Evolutionary conservation across 2,113 vertebrate genomes (phyloP).

Genomic region (Onychorhynchus coronatus): DNA sequence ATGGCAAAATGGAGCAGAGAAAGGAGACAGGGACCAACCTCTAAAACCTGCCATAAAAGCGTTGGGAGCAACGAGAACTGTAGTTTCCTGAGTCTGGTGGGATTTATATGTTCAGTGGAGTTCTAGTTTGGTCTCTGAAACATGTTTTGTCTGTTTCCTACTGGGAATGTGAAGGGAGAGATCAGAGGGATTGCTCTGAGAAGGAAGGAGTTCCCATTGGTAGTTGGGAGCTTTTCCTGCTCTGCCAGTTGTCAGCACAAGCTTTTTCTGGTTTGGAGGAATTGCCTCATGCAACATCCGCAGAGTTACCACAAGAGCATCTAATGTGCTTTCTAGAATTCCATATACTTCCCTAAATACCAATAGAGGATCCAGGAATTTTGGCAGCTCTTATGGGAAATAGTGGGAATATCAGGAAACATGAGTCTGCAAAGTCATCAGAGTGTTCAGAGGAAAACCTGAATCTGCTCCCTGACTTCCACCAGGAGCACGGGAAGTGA

Average conservation of each 20-base stretch:
- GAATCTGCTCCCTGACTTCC: not conserved
- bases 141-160: accelerated
- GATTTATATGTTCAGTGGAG: not conserved
- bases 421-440: not conserved
- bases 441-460: not conserved
- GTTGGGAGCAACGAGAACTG: not conserved
- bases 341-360: not conserved
- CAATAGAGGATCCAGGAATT: not conserved
- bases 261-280: accelerated
- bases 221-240: not conserved
- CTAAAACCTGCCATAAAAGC: not conserved
- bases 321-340: not conserved
- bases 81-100: not conserved
- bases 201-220: not conserved
- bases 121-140: not conserved
- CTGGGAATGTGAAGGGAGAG: not conserved
- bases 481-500: not conserved
- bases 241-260: not conserved
- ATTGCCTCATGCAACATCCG: not conserved
- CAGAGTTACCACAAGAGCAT: accelerated
- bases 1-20: not conserved
- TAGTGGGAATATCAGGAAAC: not conserved
- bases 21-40: not conserved
- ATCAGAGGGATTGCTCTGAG: not conserved
- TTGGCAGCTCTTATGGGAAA: not conserved